A percentile compares a stretch with the other conserved stretches of the same genome.
phyloP scores from a whole-genome alignment of 2,797 vertebrate species.

The Arnoldichthys spilopterus region DNA sequence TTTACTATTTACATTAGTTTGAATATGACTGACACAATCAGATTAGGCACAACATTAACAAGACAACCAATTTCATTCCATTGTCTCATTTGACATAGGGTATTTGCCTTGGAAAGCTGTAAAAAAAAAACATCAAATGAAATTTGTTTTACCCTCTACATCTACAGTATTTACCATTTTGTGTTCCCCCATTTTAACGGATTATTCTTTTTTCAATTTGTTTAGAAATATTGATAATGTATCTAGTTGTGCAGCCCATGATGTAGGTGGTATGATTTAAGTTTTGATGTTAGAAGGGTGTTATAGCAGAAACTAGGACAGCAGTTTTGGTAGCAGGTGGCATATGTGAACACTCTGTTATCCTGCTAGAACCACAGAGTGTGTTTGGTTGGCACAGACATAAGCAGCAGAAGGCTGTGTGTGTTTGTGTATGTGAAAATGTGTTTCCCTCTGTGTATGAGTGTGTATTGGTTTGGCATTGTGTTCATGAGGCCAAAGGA shows the following conservation, averaged over 20 bases:
- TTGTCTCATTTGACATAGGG: too few relatives aligned
- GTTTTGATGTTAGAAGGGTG: constrained; percentile 26
- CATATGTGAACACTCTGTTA: constrained; percentile 59
- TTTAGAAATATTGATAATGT: not conserved
- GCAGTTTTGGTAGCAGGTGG: constrained; percentile 60
- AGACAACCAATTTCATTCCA: too few relatives aligned
- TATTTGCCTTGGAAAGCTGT: too few relatives aligned
- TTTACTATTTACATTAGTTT: too few relatives aligned
- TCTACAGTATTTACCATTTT: not conserved
- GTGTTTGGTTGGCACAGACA: constrained; percentile 57
- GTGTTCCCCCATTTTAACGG: not conserved
- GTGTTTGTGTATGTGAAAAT: constrained; percentile 44
- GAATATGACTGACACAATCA: too few relatives aligned
- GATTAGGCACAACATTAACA: too few relatives aligned
- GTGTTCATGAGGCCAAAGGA: constrained; percentile 51
- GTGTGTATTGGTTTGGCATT: constrained; percentile 61
- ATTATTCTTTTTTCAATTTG: not conserved
- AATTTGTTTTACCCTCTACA: too few relatives aligned
- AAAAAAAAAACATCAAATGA: too few relatives aligned
- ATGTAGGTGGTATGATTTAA: not conserved
- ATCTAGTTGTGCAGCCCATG: not conserved
- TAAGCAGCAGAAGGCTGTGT: constrained; percentile 51
- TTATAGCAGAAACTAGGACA: constrained; percentile 57
- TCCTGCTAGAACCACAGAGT: constrained; percentile 52
- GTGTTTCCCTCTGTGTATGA: constrained; percentile 30